Evolutionary conservation across 2,888 invertebrate genomes (phyloP), one percentile per base, ranked within the genome.

Genomic region (Cacoxenus indagator): DNA sequence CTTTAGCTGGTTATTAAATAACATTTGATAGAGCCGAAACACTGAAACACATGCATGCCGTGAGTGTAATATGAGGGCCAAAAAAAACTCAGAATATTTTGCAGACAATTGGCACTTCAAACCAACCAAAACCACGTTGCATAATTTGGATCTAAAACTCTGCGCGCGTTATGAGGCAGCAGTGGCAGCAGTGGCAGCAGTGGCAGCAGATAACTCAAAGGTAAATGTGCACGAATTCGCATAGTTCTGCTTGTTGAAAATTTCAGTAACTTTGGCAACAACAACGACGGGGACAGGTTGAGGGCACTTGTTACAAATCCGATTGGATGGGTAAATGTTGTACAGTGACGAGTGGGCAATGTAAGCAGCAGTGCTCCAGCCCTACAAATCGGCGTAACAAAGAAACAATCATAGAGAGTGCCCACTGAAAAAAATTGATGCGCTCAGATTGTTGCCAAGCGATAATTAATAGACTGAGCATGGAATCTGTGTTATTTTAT

Each of bases 401-500:
- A n/a, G n/a, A n/a, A n/a, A n/a, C n/a, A n/a, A 37, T 1, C 4
- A 2, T 11, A 37, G 37, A 8, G 37, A 11, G 8, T 37, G 37
- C 37, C 37, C 37, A 37, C 37, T 37, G 37, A 11, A 31, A 14
- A 2, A 1, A 14, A 1, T 37, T 37, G 4, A 37, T 11, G 4
- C 37, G 37, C 24, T n/a, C n/a, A n/a, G 6, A 31, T 14, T 65
- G 66, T 69, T 59, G 37, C 68, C 61, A 59, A 65, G 65, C 66
- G 67, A 70, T 72, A 68, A 61, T 68, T 70, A 65, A 65, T 65
- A 37, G 27, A 48, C 9, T 45, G 59, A 68, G 69, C 73, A 65
- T 70, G 78, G 77, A 77, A 77, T 77, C 78, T 77, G 54, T 76
- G 76, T 77, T 76, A 66, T 69, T 62, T 62, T 65, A 6, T 59